These are phyloP conservation scores for Megastigmus dorsalis DNA, from an alignment of 2,888 invertebrate genomes.

Conservation along the genomic window DNA sequence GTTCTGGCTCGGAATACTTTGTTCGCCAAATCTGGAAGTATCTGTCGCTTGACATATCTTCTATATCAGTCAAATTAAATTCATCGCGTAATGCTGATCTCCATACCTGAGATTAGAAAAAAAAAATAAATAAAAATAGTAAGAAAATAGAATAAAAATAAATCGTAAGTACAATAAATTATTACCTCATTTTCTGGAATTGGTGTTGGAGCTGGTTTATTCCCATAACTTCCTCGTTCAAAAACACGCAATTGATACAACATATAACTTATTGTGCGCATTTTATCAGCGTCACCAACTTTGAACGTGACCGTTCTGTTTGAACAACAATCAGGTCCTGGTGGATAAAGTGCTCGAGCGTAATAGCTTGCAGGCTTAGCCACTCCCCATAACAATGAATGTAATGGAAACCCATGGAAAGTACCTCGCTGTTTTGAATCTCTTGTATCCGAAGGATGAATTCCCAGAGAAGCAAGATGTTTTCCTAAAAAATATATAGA, in stretches of 20 bases:
- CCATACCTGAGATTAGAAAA: constrained; percentile 73
- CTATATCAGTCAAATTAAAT: constrained; percentile 67
- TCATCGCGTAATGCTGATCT: constrained; percentile 73
- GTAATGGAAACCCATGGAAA: constrained; percentile 76
- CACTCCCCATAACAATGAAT: constrained; percentile 68
- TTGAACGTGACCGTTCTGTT: constrained; percentile 75
- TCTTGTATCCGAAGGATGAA: constrained; percentile 76
- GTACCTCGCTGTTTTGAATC: constrained; percentile 75
- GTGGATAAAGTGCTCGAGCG: constrained; percentile 75
- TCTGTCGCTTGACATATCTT: constrained; percentile 73
- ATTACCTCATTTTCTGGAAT: constrained; percentile 73
- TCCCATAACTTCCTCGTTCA: constrained; percentile 73
- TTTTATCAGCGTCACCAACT: constrained; percentile 76
- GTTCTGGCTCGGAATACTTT: constrained; percentile 68
- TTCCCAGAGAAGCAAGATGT: constrained; percentile 75
- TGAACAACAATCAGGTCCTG: constrained; percentile 76
- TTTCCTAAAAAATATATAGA: constrained; percentile 72
- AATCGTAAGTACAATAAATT: neutral
- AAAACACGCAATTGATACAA: constrained; percentile 76
- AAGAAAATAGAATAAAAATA: neutral
- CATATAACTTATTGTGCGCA: constrained; percentile 77
- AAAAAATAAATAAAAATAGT: neutral
- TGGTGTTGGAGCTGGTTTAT: constrained; percentile 69
- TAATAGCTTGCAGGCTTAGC: constrained; percentile 74
- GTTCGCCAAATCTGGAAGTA: constrained; percentile 76